These are phyloP conservation scores for Rhopalosiphum maidis DNA, from an alignment of 1,140 invertebrate genomes.

Conservation along the genomic window DNA sequence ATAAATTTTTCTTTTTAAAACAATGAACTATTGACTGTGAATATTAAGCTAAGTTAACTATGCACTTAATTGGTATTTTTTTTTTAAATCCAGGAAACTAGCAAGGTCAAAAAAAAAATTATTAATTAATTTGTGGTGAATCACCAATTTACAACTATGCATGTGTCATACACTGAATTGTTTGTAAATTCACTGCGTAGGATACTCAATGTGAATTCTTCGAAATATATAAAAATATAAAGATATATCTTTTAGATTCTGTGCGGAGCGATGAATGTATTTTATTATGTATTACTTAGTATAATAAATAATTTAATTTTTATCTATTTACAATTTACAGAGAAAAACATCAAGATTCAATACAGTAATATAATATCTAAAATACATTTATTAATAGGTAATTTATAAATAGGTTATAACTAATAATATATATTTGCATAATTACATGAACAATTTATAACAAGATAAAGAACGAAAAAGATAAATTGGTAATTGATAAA, in stretches of 20 bases:
- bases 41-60: conserved; percentile 21
- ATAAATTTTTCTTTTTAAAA: neutral
- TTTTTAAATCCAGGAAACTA: neutral
- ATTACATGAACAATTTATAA: neutral
- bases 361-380: neutral
- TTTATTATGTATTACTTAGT: neutral
- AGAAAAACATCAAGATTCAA: neutral
- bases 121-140: neutral
- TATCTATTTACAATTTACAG: neutral
- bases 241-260: neutral
- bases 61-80: conserved; percentile 6
- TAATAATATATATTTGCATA: neutral
- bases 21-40: neutral
- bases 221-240: neutral
- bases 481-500: neutral
- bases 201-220: neutral
- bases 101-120: conserved; percentile 8
- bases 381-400: neutral
- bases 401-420: neutral
- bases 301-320: neutral
- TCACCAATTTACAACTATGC: neutral
- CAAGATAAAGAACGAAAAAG: neutral
- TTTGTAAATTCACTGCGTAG: neutral
- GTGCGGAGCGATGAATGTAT: too few relatives aligned
- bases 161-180: neutral